Evolutionary conservation across 2,888 invertebrate genomes (phyloP).

Genomic region (Therioaphis trifolii): DNA sequence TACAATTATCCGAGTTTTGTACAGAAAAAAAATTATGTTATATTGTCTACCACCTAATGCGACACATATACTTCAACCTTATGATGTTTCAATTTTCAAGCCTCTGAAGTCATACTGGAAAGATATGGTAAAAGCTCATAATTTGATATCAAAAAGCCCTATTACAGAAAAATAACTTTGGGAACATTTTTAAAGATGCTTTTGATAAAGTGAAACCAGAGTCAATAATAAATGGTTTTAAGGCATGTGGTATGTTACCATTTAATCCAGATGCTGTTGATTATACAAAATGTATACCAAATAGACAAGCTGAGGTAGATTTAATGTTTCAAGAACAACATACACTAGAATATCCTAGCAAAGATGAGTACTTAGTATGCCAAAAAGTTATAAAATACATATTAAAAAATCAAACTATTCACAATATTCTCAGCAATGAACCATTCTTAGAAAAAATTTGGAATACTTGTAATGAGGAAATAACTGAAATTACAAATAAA

Average conservation of each 20-base stretch:
- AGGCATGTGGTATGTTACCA: neutral
- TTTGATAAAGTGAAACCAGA: no score
- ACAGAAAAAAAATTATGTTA: neutral
- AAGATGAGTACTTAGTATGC: neutral
- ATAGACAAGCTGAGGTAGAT: neutral
- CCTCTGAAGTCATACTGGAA: conserved; percentile 6
- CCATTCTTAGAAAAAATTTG: neutral
- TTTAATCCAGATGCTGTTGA: conserved; percentile 5
- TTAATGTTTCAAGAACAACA: no score
- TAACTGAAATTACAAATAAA: neutral
- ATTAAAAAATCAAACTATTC: neutral
- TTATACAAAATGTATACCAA: conserved; percentile 8
- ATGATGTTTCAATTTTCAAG: conserved; percentile 16
- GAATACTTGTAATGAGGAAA: neutral
- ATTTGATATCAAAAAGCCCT: neutral
- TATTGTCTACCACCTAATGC: neutral
- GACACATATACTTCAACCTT: conserved; percentile 14
- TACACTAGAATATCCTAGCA: neutral
- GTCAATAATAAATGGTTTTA: conserved; percentile 10
- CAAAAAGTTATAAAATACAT: conserved; percentile 7
- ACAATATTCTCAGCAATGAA: neutral
- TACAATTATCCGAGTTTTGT: neutral
- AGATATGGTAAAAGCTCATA: neutral
- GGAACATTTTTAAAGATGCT: no score
- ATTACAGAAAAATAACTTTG: conserved; percentile 26